These are phyloP conservation scores for Tanypteryx hageni DNA, from an alignment of 2,888 invertebrate species.

Conservation along the genomic window DNA sequence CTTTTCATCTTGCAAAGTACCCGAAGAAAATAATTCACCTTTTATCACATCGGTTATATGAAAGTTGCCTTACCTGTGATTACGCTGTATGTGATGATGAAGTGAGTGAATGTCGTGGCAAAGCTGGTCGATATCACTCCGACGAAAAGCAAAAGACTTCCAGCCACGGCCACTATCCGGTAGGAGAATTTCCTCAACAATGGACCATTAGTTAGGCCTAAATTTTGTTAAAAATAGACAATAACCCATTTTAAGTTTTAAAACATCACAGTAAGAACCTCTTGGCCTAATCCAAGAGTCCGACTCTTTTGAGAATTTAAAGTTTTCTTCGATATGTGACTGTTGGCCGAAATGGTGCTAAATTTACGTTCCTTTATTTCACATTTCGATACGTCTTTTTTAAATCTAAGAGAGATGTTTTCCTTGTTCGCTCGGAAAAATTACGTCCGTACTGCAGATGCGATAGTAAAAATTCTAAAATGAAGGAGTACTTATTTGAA, in stretches of 20 bases:
- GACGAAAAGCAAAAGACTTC: conserved; percentile 77
- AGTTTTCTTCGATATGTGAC: too few species aligned
- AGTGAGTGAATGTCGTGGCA: conserved; percentile 78
- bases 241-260: background rate
- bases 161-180: conserved; percentile 80
- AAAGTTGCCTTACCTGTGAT: conserved; percentile 78
- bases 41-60: too few species aligned
- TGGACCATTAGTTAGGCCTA: conserved; percentile 65
- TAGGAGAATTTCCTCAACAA: conserved; percentile 78
- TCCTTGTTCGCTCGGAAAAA: too few species aligned
- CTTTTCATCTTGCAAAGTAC: too few species aligned
- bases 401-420: too few species aligned
- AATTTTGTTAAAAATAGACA: background rate
- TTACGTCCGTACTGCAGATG: too few species aligned
- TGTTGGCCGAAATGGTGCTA: too few species aligned
- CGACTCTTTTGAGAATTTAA: background rate
- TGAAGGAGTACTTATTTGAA: too few species aligned
- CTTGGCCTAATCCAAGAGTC: background rate
- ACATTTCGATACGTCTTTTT: too few species aligned
- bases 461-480: too few species aligned
- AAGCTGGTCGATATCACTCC: conserved; percentile 81
- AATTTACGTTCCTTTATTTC: too few species aligned
- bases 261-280: background rate
- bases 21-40: too few species aligned
- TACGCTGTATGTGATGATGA: conserved; percentile 82